phyloP scores from a whole-genome alignment of 1,140 invertebrate species.

The Temnothorax nylanderi region DNA sequence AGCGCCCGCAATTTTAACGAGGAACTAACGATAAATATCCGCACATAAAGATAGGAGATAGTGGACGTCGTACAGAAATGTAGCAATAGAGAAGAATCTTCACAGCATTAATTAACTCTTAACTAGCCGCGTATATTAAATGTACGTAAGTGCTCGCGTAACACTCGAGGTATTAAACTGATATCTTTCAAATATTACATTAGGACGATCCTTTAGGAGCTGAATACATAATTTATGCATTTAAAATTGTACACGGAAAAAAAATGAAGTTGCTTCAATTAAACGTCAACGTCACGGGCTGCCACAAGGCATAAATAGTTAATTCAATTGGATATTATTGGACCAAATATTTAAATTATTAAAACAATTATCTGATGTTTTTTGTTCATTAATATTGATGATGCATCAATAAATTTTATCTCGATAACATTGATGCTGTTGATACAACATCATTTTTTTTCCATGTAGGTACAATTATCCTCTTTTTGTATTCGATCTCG shows the following conservation, averaged over 20 bases:
- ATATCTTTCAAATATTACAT: background rate
- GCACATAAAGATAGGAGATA: background rate
- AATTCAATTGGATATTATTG: too few relatives aligned
- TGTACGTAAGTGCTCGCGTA: background rate
- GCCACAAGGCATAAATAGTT: too few relatives aligned
- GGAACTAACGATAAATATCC: background rate
- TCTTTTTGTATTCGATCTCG: background rate
- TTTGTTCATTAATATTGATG: too few relatives aligned
- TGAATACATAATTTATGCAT: background rate
- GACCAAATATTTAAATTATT: too few relatives aligned
- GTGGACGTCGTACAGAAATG: background rate
- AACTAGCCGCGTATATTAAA: background rate
- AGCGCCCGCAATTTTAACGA: background rate
- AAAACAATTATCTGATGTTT: too few relatives aligned
- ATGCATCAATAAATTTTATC: too few relatives aligned
- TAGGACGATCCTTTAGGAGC: background rate
- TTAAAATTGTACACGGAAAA: background rate
- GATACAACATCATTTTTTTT: too few relatives aligned
- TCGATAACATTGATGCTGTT: too few relatives aligned
- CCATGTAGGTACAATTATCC: background rate
- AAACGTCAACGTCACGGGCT: too few relatives aligned
- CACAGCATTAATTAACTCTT: background rate
- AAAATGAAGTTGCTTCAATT: too few relatives aligned
- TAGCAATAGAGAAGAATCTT: background rate
- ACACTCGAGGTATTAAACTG: background rate